A percentile compares a stretch with the other conserved stretches of the same genome.
These are phyloP conservation scores for Emydocephalus ijimae DNA, from an alignment of 2,113 vertebrate genomes.

Conservation along the genomic window DNA sequence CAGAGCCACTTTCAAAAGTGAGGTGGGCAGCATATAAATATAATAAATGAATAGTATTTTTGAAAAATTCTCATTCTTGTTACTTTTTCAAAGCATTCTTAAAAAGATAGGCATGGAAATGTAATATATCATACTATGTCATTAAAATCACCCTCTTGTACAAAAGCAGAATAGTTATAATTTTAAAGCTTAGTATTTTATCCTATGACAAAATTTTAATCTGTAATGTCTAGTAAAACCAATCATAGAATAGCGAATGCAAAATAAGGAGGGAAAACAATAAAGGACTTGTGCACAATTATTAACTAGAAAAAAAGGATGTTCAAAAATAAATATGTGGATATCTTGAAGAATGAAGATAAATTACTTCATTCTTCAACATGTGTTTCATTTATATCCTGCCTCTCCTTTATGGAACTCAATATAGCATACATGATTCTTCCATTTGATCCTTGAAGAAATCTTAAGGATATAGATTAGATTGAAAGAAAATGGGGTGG, in stretches of 20 bases:
- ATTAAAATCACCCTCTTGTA: neutral
- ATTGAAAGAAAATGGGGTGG: too few species aligned
- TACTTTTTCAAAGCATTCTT: neutral
- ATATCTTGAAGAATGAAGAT: neutral
- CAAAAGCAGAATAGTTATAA: neutral
- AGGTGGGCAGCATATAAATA: neutral
- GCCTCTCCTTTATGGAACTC: neutral
- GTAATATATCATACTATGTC: neutral
- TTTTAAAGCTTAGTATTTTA: neutral
- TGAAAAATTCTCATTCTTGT: neutral
- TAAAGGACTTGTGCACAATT: neutral
- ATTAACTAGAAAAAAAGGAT: neutral
- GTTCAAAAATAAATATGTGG: neutral
- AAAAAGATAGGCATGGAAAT: constrained; percentile 2
- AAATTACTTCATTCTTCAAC: neutral
- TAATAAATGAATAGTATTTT: neutral
- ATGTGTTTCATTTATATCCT: neutral
- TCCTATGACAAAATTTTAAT: neutral
- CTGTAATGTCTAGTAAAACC: neutral
- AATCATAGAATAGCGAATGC: neutral
- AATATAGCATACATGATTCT: neutral
- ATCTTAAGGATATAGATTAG: neutral
- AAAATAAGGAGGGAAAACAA: neutral
- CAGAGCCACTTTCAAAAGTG: neutral
- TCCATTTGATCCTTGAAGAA: neutral